phyloP scores from a whole-genome alignment of 2,113 vertebrate species.

The Nannospalax galili region DNA sequence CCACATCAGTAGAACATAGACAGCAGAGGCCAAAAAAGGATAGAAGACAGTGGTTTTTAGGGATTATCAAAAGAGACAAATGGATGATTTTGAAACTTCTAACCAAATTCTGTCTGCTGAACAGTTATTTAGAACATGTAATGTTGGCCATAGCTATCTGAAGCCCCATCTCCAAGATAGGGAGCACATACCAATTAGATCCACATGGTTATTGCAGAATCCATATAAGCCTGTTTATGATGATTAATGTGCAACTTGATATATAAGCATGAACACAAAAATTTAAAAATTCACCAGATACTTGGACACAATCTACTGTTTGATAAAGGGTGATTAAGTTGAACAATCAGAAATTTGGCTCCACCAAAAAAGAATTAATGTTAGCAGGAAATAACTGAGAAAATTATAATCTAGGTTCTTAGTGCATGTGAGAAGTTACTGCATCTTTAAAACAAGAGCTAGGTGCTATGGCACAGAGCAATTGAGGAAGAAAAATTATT shows the following conservation, averaged over 20 bases:
- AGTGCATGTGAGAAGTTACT: conserved; percentile 55
- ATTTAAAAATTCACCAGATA: conserved; percentile 26
- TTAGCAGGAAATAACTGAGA: conserved; percentile 54
- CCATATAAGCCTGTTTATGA: neutral
- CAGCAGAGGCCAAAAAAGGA: conserved; percentile 10
- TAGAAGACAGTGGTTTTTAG: conserved; percentile 24
- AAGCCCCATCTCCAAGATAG: neutral
- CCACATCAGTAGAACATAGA: neutral
- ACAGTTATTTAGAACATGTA: neutral
- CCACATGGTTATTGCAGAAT: neutral
- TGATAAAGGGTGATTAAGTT: conserved; percentile 46
- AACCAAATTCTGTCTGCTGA: neutral
- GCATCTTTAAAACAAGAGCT: conserved; percentile 53
- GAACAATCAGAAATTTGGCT: conserved; percentile 43
- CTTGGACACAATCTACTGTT: conserved; percentile 40
- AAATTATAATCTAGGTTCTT: conserved; percentile 54
- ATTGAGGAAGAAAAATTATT: conserved; percentile 1
- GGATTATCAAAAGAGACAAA: neutral
- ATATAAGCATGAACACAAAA: conserved; percentile 47
- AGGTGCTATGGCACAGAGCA: conserved; percentile 41
- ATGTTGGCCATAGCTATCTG: neutral
- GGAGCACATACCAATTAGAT: neutral
- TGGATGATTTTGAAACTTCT: neutral
- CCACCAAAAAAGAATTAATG: conserved; percentile 50
- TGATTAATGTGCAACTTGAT: conserved; percentile 18